These are phyloP conservation scores for Nesogale talazaci DNA, from an alignment of 2,113 vertebrate genomes.

Conservation along the genomic window DNA sequence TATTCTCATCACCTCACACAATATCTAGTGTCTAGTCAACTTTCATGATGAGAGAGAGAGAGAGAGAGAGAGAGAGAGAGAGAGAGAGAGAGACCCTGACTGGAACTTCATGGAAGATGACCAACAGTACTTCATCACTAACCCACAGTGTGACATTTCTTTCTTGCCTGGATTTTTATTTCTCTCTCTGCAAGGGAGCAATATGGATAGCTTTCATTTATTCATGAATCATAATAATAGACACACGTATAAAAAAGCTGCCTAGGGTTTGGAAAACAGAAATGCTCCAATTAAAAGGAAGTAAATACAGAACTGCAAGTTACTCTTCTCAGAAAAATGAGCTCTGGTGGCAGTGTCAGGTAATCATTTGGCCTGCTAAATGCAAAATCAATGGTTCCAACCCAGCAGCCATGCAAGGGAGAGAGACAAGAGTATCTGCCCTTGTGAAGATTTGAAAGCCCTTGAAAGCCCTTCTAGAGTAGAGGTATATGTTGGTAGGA, in stretches of 20 bases:
- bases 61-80: neutral
- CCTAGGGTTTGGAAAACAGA: constrained; percentile 1
- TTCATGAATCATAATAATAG: neutral
- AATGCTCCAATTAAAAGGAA: constrained; percentile 32
- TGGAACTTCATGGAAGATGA: neutral
- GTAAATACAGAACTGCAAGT: neutral
- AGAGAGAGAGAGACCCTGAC: no score
- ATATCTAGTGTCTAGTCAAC: neutral
- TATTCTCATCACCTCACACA: neutral
- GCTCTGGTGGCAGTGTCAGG: no score
- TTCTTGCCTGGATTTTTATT: neutral
- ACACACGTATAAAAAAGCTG: neutral
- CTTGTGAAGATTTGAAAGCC: no score
- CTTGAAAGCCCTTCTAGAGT: no score
- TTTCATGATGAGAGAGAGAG: neutral
- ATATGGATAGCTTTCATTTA: neutral
- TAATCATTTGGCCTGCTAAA: no score
- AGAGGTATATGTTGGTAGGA: no score
- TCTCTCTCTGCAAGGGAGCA: neutral
- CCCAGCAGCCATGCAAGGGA: no score
- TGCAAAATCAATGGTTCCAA: no score
- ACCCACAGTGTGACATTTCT: neutral
- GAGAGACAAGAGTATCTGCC: no score
- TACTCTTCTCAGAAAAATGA: no score
- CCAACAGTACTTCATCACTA: neutral